Base-by-base conservation (phyloP, 2,888 invertebrate genomes). In the Drosophila pseudotakahashii region DNA sequence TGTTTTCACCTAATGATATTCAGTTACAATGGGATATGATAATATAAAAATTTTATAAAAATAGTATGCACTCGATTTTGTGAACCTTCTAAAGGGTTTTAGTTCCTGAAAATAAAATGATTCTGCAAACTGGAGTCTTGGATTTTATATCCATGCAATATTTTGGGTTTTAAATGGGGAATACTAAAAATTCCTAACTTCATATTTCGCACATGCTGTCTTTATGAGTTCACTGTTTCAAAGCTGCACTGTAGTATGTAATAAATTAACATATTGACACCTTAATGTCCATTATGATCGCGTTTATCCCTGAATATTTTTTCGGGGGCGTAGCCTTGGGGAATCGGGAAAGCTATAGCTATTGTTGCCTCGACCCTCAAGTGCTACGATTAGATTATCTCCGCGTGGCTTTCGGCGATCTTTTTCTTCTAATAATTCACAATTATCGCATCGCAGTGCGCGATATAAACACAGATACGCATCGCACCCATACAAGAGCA, bases 321-420 rank as follows among this genome's bases (percentile, higher is more conserved):
- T 10, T 19, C 5, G 39, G 51, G 58, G 58, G 51, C 30, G n/a
- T 30, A 30, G 48, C 57, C 57, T 57, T 57, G 57, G 30, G 5
- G 3, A 6, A 13, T 7, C 37, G 26, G 51, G 11, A 52, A 39
- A n/a, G 26, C 48, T 30, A 30, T 30, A 30, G 30, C 30, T 39
- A 7, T 45, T 30, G 45, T 36, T 60, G 16, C 36, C 50, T 26
- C 68, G n/a, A 37, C n/a, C 48, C 52, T 59, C 41, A 23, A 48
- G 61, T 58, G 58, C 44, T 13, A 23, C 44, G 80, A 79, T 79
- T 72, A 79, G 80, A 80, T 80, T 78, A 80, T 82, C 80, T 68
- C 36, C 36, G 37, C 37, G 44, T 55, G 44, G 64, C 39, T 39
- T 16, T 26, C 16, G 26, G n/a, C 51, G n/a, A 45, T 61, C 51